phyloP scores from a whole-genome alignment of 2,113 vertebrate species.

The Synodontis membranacea region DNA sequence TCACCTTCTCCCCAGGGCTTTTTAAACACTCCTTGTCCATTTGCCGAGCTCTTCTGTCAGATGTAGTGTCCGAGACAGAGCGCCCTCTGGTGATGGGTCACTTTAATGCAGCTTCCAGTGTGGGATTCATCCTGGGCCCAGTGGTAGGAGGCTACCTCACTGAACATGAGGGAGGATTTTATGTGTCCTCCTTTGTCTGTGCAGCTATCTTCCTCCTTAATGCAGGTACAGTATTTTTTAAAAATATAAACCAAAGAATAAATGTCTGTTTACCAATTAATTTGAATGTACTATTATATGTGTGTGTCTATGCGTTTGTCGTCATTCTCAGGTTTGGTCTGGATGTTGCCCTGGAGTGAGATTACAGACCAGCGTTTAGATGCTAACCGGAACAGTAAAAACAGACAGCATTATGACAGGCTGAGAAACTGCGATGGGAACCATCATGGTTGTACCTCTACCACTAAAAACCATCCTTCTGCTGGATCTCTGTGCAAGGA shows the following conservation, averaged over 20 bases:
- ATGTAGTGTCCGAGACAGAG: constrained; percentile 85
- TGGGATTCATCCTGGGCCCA: constrained; percentile 95
- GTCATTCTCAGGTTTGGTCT: constrained; percentile 80
- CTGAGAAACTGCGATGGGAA: constrained; percentile 59
- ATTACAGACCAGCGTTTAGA: constrained; percentile 48
- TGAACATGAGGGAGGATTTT: constrained; percentile 87
- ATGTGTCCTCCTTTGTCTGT: constrained; percentile 83
- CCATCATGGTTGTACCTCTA: constrained; percentile 2
- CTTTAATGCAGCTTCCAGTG: constrained; percentile 87
- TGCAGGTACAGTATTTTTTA: constrained; percentile 71
- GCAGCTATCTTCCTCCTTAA: constrained; percentile 88
- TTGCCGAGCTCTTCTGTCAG: constrained; percentile 91
- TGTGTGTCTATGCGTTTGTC: constrained; percentile 12
- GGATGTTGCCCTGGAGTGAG: constrained; percentile 83
- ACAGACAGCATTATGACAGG: constrained; percentile 46
- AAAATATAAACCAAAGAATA: neutral
- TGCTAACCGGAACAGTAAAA: constrained; percentile 38
- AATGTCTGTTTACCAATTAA: neutral
- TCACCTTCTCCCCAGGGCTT: constrained; percentile 76
- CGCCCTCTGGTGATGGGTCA: constrained; percentile 89
- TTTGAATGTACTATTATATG: neutral
- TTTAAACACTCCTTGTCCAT: constrained; percentile 96
- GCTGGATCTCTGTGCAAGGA: constrained; percentile 6
- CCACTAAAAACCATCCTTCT: neutral
- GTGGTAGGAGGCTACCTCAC: constrained; percentile 89